A percentile compares a stretch with the other conserved stretches of the same genome.
These are phyloP conservation scores for Limnephilus marmoratus DNA, from an alignment of 2,888 invertebrate species.

Conservation along the genomic window DNA sequence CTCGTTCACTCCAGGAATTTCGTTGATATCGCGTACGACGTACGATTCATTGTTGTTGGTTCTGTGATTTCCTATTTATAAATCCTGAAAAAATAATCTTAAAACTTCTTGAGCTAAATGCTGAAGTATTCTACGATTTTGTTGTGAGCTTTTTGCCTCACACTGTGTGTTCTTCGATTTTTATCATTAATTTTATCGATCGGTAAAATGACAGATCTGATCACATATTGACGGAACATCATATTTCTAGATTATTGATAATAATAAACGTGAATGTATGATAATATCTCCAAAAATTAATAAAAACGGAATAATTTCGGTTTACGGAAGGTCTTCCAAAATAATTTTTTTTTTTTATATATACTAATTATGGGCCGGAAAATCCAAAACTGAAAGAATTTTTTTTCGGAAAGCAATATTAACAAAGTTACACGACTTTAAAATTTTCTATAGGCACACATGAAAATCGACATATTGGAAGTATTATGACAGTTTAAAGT, in stretches of 20 bases:
- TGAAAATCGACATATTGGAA: too few species aligned
- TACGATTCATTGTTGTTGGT: constrained; percentile 23
- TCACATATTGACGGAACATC: not conserved
- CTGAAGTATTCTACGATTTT: not conserved
- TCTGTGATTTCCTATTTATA: constrained; percentile 17
- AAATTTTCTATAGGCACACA: too few species aligned
- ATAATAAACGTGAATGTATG: not conserved
- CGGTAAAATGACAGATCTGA: constrained; percentile 14
- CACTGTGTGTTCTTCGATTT: not conserved
- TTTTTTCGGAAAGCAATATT: too few species aligned
- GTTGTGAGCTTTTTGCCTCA: not conserved
- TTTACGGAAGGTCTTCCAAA: too few species aligned
- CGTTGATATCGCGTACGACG: constrained; percentile 10
- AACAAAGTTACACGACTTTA: too few species aligned
- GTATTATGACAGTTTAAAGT: too few species aligned
- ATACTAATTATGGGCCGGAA: too few species aligned
- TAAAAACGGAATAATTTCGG: too few species aligned
- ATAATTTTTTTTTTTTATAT: too few species aligned
- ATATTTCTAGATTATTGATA: not conserved
- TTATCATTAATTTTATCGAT: not conserved
- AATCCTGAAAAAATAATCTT: not conserved
- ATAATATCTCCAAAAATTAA: too few species aligned
- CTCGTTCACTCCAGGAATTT: constrained; percentile 37
- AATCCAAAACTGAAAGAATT: too few species aligned
- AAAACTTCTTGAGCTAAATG: not conserved